A percentile compares a stretch with the other conserved stretches of the same genome.
Conservation (phyloP, 2,113 vertebrate species). For the Bubo scandiacus region DNA sequence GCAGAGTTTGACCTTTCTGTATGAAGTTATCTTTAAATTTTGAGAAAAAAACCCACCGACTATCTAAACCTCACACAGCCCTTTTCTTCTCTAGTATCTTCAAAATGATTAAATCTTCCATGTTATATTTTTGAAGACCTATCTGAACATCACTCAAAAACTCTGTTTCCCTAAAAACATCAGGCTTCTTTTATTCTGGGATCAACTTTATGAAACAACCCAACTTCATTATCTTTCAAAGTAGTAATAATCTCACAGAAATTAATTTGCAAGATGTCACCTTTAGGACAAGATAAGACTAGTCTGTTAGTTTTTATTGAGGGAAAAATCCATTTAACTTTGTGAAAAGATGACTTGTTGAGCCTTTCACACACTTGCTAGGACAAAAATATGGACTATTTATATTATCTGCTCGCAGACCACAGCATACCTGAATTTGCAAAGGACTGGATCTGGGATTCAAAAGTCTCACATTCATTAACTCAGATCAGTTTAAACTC, state of each 20-base stretch:
- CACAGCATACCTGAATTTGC: constrained; percentile 57
- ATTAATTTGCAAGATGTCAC: constrained; percentile 72
- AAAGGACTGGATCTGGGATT: constrained; percentile 70
- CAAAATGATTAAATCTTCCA: constrained; percentile 60
- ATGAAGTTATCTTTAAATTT: constrained; percentile 73
- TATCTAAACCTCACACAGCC: constrained; percentile 36
- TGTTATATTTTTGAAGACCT: constrained; percentile 72
- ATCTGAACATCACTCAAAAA: neutral
- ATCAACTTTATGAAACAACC: constrained; percentile 74
- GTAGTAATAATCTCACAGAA: constrained; percentile 51
- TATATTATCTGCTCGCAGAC: constrained; percentile 21
- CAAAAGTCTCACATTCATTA: constrained; percentile 78
- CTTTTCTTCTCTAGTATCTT: constrained; percentile 70
- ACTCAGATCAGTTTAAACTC: constrained; percentile 62
- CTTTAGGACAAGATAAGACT: neutral
- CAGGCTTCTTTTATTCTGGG: constrained; percentile 61
- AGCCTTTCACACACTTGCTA: neutral
- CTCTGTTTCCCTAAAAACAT: constrained; percentile 60
- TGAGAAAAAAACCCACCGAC: constrained; percentile 12
- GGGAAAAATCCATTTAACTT: neutral
- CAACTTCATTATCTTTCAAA: constrained; percentile 59
- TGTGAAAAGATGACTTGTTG: neutral
- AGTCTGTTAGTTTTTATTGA: neutral
- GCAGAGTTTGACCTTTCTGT: constrained; percentile 48
- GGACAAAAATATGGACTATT: neutral